Evolutionary conservation across 2,113 vertebrate species (phyloP).

Genomic region (Apodemus sylvaticus): DNA sequence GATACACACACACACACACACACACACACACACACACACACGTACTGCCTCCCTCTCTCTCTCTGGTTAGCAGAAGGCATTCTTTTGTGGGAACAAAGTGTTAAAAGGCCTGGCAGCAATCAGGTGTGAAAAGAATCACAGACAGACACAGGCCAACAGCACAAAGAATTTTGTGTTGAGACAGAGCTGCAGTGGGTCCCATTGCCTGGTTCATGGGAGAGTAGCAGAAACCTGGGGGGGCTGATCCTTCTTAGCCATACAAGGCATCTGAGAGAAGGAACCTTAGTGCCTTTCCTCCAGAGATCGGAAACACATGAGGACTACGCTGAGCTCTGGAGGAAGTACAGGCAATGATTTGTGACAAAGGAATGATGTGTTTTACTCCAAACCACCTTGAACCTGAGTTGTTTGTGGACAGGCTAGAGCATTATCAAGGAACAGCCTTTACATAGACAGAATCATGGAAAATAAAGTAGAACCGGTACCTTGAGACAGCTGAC

Average conservation of each 20-base stretch:
- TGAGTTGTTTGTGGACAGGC: background rate
- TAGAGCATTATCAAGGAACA: background rate
- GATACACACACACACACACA: background rate
- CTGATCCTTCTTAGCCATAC: conserved; percentile 6
- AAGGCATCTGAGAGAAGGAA: background rate
- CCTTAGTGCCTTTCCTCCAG: background rate
- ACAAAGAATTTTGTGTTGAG: conserved; percentile 17
- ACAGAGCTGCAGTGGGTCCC: background rate
- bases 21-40: too few relatives aligned
- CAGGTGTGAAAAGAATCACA: background rate
- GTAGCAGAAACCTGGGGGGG: background rate
- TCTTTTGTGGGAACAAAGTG: conserved; percentile 26
- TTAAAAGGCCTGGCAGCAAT: background rate
- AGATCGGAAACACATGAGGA: background rate
- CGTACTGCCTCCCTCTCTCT: too few relatives aligned
- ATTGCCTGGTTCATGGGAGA: background rate
- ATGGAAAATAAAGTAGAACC: background rate
- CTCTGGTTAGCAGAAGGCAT: conserved; percentile 35
- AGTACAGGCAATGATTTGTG: background rate
- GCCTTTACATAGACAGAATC: background rate
- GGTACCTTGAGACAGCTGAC: background rate
- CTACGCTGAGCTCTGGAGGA: background rate
- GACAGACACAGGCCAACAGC: background rate
- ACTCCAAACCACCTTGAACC: background rate
- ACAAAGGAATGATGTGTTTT: background rate